A percentile compares a stretch with the other conserved stretches of the same genome.
phyloP scores from a whole-genome alignment of 2,113 vertebrate species.

The Strix aluco region DNA sequence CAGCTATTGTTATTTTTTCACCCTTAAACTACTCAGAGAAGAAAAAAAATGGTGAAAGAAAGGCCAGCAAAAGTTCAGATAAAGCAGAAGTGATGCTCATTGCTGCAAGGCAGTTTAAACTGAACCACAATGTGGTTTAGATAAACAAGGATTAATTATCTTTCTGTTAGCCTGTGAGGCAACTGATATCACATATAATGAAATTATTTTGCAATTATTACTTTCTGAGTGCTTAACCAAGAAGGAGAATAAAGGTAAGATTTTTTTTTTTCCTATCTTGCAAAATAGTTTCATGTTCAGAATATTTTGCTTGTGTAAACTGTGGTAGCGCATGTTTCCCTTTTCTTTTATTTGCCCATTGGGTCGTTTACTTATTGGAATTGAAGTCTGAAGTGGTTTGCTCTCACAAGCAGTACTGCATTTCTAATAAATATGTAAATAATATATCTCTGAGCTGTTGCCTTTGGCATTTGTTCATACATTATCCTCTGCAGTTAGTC shows the following conservation, averaged over 20 bases:
- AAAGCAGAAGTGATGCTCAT: constrained; percentile 31
- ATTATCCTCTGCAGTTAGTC: background rate
- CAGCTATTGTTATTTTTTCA: background rate
- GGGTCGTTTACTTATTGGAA: constrained; percentile 87
- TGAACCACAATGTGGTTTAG: constrained; percentile 49
- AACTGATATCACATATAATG: constrained; percentile 73
- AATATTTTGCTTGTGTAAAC: constrained; percentile 61
- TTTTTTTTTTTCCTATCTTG: constrained; percentile 2
- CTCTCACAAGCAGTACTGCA: constrained; percentile 69
- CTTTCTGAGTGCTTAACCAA: constrained; percentile 57
- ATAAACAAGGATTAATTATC: constrained; percentile 75
- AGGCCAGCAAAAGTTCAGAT: constrained; percentile 31
- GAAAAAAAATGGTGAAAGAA: background rate
- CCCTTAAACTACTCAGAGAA: background rate
- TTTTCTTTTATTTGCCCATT: constrained; percentile 72
- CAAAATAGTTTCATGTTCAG: constrained; percentile 53
- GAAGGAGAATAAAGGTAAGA: constrained; percentile 39
- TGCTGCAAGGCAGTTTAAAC: constrained; percentile 54
- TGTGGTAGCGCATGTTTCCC: constrained; percentile 65
- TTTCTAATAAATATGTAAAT: constrained; percentile 90
- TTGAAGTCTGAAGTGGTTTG: constrained; percentile 76
- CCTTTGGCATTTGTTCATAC: constrained; percentile 31
- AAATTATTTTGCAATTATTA: constrained; percentile 74
- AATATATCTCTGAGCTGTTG: constrained; percentile 62
- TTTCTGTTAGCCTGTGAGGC: constrained; percentile 65